These are phyloP conservation scores for Luscinia megarhynchos DNA, from an alignment of 2,797 vertebrate species.

Conservation along the genomic window DNA sequence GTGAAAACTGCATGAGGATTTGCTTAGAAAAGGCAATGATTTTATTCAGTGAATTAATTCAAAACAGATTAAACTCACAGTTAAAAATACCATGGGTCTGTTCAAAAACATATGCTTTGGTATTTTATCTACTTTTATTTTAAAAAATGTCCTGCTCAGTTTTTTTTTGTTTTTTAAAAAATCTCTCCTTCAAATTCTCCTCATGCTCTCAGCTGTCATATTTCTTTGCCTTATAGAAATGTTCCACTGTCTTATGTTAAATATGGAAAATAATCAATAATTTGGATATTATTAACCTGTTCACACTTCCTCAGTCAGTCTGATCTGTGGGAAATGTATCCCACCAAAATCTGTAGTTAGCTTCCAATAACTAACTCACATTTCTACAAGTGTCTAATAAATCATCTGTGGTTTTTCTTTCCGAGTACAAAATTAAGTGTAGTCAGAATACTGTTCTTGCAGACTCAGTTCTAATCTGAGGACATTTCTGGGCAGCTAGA, in stretches of 20 bases:
- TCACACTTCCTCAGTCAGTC: background rate
- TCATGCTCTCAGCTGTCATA: background rate
- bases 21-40: background rate
- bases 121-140: background rate
- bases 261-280: background rate
- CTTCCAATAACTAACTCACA: background rate
- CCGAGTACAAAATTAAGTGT: background rate
- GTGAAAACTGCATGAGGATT: conserved; percentile 4
- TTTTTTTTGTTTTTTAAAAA: rapidly evolving
- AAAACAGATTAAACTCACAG: background rate
- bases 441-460: background rate
- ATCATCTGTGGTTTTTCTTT: background rate
- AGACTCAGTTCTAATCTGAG: background rate
- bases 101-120: background rate
- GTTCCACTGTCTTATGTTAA: background rate
- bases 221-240: background rate
- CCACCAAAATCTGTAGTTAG: background rate
- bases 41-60: conserved; percentile 21
- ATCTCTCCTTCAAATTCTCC: background rate
- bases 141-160: background rate
- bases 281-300: background rate
- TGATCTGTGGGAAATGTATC: background rate
- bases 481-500: background rate
- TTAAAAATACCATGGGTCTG: background rate
- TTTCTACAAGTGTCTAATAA: background rate